Evolutionary conservation across 2,888 invertebrate species (phyloP), one percentile per base, ranked within the genome.

Genomic region (Clostera curtula): DNA sequence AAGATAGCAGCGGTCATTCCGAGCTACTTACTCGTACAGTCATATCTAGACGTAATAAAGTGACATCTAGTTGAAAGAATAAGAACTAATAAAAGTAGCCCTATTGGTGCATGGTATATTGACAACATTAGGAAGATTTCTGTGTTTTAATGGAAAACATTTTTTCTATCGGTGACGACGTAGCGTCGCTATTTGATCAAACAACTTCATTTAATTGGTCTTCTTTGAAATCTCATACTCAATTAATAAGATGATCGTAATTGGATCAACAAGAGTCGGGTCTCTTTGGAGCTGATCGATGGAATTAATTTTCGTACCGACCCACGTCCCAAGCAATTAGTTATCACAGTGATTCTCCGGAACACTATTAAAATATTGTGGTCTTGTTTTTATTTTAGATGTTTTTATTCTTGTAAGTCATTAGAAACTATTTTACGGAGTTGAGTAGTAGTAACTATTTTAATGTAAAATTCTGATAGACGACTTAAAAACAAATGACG

Each of bases 181-280:
- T 64, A 64, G 67, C 58, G 59, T 57, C 60, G 61, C 60, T 59
- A 62, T 50, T 67, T 70, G 68, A 72, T 73, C 65, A 59, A 59
- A 68, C 59, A 62, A 58, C 49, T 57, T 60, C 45, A 61, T 71
- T 73, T 73, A 69, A 74, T 72, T 70, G 64, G 67, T 50, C 45
- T 54, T 48, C 47, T 57, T 58, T 56, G 47, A 56, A 67, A 68
- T 68, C 66, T 72, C 45, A 56, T 56, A 58, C 58, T 67, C 63
- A 68, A 72, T 77, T 74, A 74, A 75, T 65, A 62, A 60, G 52
- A 55, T 46, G 44, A 49, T 56, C 57, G 58, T 67, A 66, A 75
- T 68, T 68, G 61, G 63, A 63, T 57, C 57, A 59, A 53, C 34
- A 45, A 49, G 38, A 43, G 58, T 52, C 59, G 50, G 56, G 42